Conservation (phyloP, 2,113 vertebrate genomes). For the Indicator maculatus region DNA sequence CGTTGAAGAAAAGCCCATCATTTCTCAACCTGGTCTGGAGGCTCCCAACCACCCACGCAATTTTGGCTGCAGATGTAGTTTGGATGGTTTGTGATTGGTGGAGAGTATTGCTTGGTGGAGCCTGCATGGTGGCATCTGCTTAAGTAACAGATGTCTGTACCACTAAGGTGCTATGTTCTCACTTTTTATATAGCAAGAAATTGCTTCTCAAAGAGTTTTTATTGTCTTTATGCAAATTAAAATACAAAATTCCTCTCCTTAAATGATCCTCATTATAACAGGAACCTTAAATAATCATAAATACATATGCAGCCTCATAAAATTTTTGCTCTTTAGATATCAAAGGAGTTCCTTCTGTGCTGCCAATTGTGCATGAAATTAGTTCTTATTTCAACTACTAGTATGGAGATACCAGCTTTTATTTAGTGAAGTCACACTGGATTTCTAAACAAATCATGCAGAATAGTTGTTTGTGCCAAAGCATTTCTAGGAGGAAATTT, state of each 20-base stretch:
- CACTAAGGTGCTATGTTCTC: constrained; percentile 81
- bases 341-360: constrained; percentile 68
- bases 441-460: constrained; percentile 71
- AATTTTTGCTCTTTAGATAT: constrained; percentile 64
- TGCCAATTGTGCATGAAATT: constrained; percentile 79
- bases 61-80: constrained; percentile 61
- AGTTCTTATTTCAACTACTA: constrained; percentile 71
- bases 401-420: constrained; percentile 57
- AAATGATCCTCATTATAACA: constrained; percentile 71
- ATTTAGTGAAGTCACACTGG: constrained; percentile 57
- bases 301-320: constrained; percentile 66
- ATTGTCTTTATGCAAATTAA: constrained; percentile 82
- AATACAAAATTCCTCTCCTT: constrained; percentile 71
- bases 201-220: constrained; percentile 78
- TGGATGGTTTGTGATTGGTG: constrained; percentile 63
- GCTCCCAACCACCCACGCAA: constrained; percentile 46
- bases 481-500: constrained; percentile 64
- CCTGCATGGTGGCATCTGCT: constrained; percentile 77
- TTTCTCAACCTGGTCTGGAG: constrained; percentile 30
- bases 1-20: constrained; percentile 29
- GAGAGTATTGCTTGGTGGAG: constrained; percentile 64
- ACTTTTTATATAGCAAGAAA: constrained; percentile 79
- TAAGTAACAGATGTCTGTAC: constrained; percentile 81
- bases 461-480: constrained; percentile 28
- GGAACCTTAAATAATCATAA: constrained; percentile 74